These are phyloP conservation scores for Chrysaora quinquecirrha DNA, from an alignment of 30 jellyfish, hydroid and myxozoan species.

Conservation along the genomic window DNA sequence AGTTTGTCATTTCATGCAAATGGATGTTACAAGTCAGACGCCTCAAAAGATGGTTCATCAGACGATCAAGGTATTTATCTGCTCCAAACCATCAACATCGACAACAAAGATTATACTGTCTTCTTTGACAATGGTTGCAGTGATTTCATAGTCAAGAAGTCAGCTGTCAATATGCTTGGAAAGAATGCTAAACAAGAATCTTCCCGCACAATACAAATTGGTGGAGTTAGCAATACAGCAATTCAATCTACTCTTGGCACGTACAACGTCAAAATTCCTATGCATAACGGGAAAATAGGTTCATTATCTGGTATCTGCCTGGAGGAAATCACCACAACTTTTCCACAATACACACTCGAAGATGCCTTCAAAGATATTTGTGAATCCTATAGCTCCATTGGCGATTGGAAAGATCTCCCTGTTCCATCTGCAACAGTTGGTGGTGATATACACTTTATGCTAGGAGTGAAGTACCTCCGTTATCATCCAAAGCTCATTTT, in stretches of 20 bases:
- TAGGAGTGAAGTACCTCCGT: background rate
- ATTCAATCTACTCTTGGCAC: slow-evolving; percentile 1
- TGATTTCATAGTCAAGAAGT: background rate
- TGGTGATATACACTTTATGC: slow-evolving; percentile 27
- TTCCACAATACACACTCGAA: background rate
- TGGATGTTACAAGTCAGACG: background rate
- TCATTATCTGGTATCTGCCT: slow-evolving; percentile 23
- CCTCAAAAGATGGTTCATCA: background rate
- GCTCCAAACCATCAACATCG: slow-evolving; percentile 16
- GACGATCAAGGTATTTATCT: slow-evolving; percentile 7
- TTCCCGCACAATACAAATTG: background rate
- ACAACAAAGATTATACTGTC: background rate
- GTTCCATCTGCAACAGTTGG: slow-evolving; percentile 13
- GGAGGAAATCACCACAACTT: slow-evolving; percentile 16
- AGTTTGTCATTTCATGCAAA: background rate
- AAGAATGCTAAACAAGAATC: slow-evolving; percentile 6
- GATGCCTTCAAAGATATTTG: background rate
- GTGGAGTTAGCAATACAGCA: slow-evolving; percentile 26
- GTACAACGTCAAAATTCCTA: background rate
- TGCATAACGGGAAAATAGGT: background rate
- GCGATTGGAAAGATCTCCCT: background rate
- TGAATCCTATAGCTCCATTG: background rate
- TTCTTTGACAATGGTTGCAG: background rate
- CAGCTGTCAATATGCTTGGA: slow-evolving; percentile 32
- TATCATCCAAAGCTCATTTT: background rate